These are phyloP conservation scores for Diachasmimorpha longicaudata DNA, from an alignment of 1,140 invertebrate species.

Conservation along the genomic window DNA sequence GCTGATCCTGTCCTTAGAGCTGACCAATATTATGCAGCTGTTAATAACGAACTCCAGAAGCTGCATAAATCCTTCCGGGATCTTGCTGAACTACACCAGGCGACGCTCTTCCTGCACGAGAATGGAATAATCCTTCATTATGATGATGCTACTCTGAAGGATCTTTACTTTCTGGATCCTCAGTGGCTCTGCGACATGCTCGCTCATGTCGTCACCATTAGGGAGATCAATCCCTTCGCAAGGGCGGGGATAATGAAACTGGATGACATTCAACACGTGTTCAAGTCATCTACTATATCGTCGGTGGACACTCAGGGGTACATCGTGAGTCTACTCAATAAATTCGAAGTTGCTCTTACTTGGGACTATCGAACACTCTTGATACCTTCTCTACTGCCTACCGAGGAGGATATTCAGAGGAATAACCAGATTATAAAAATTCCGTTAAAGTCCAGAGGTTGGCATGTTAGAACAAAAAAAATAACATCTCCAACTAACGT, in stretches of 20 bases:
- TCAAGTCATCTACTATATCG: slow-evolving; percentile 73
- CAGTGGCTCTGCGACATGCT: slow-evolving; percentile 99
- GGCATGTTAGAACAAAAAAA: slow-evolving; percentile 70
- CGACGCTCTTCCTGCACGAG: slow-evolving; percentile 95
- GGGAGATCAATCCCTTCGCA: slow-evolving; percentile 96
- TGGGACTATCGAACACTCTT: slow-evolving; percentile 92
- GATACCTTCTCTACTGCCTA: slow-evolving; percentile 90
- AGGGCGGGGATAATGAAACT: slow-evolving; percentile 92
- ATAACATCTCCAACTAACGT: slow-evolving; percentile 64
- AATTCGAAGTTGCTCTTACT: slow-evolving; percentile 97
- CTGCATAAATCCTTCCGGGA: slow-evolving; percentile 81
- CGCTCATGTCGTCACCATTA: slow-evolving; percentile 93
- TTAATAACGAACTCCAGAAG: slow-evolving; percentile 74
- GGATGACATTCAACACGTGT: slow-evolving; percentile 91
- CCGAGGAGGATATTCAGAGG: slow-evolving; percentile 72
- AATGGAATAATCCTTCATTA: slow-evolving; percentile 98
- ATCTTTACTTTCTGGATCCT: slow-evolving; percentile 94
- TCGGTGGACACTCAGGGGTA: slow-evolving; percentile 77
- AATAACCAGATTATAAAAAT: slow-evolving; percentile 66
- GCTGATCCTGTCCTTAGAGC: slow-evolving; percentile 89
- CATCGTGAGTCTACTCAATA: slow-evolving; percentile 89
- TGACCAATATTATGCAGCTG: slow-evolving; percentile 80
- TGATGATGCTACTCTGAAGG: slow-evolving; percentile 93
- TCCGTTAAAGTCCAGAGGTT: slow-evolving; percentile 74
- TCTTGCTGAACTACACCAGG: slow-evolving; percentile 89